Conservation (phyloP, 1,140 invertebrate species). For the Leptinotarsa texana region DNA sequence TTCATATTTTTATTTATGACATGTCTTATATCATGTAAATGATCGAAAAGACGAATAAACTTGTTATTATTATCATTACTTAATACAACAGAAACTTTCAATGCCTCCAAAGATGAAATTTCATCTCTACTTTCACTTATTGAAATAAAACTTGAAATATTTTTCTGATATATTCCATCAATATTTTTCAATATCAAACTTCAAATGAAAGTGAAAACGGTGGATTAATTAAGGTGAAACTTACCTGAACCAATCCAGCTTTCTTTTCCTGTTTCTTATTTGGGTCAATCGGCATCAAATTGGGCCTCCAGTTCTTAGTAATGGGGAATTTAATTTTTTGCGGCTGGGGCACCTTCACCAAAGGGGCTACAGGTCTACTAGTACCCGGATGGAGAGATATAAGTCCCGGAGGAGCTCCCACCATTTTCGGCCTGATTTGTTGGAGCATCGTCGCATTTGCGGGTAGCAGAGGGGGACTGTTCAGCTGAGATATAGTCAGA, state of each 20-base stretch:
- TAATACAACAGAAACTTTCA: no score
- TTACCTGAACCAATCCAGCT: slow-evolving; percentile 50
- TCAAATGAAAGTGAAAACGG: not conserved
- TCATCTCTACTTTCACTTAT: no score
- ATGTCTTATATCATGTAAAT: no score
- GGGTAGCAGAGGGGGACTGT: slow-evolving; percentile 41
- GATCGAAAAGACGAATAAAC: no score
- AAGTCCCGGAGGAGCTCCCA: slow-evolving; percentile 47
- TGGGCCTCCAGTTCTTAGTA: slow-evolving; percentile 67
- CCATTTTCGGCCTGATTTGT: slow-evolving; percentile 34
- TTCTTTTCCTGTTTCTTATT: slow-evolving; percentile 47
- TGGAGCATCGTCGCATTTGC: slow-evolving; percentile 21
- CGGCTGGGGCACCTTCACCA: slow-evolving; percentile 47
- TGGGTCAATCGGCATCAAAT: slow-evolving; percentile 67
- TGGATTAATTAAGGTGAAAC: not conserved
- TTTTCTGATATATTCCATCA: not conserved
- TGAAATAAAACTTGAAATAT: no score
- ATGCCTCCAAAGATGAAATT: no score
- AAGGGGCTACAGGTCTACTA: slow-evolving; percentile 39
- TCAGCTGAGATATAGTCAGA: slow-evolving; percentile 52
- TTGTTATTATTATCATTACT: no score
- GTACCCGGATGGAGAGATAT: slow-evolving; percentile 52
- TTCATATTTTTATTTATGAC: no score
- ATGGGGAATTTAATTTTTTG: slow-evolving; percentile 58
- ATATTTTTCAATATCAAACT: not conserved